Percentiles rank a stretch among this genome's conserved stretches.
phyloP scores from a whole-genome alignment of 2,888 invertebrate species.

The Machimus atricapillus region DNA sequence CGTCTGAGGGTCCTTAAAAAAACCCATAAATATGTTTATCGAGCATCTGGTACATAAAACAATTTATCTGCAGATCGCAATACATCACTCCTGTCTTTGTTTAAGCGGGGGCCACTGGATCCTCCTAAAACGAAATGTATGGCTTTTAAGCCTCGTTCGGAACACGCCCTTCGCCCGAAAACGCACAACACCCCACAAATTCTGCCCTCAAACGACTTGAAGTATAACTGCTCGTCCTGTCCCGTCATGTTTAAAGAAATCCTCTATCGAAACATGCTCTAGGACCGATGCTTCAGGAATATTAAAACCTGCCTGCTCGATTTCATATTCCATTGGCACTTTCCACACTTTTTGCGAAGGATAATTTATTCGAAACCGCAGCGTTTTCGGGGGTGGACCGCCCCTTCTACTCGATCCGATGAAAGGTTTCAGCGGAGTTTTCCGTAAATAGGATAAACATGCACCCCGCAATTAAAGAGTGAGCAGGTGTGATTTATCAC shows the following conservation, averaged over 20 bases:
- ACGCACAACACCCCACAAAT: neutral
- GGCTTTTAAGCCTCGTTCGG: neutral
- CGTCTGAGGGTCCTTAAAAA: neutral
- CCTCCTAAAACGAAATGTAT: neutral
- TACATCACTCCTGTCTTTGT: conserved; percentile 1
- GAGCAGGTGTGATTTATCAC: neutral
- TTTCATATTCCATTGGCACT: conserved; percentile 7
- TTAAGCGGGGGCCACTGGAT: neutral
- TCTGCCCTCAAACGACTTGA: neutral
- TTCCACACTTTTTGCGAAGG: neutral
- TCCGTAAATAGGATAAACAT: neutral
- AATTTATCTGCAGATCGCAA: neutral
- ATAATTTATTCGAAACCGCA: conserved; percentile 1
- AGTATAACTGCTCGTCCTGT: neutral
- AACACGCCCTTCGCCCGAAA: neutral
- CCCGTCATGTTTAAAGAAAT: neutral
- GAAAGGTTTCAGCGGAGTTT: neutral
- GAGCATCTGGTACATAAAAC: neutral
- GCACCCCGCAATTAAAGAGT: neutral
- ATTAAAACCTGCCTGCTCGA: neutral
- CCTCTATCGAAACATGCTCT: neutral
- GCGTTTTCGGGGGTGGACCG: neutral
- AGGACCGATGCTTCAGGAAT: neutral
- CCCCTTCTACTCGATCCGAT: neutral
- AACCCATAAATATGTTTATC: neutral